Base-by-base conservation (phyloP, 2,113 vertebrate genomes). In the Osmerus mordax region DNA sequence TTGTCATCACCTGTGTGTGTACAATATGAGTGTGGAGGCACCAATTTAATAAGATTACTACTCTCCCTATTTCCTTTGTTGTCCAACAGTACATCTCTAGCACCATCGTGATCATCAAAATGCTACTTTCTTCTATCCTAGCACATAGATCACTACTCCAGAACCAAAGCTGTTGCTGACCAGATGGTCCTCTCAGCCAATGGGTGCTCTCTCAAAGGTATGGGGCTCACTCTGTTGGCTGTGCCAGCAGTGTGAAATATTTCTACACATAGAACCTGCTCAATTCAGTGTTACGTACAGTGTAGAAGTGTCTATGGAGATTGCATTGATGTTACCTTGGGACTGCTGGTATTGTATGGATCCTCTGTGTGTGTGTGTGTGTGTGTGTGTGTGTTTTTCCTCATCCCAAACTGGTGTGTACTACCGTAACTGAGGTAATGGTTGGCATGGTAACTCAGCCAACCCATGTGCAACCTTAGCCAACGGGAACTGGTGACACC, bases 71-170 rank as follows among this genome's bases (percentile, higher is more conserved):
- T n/a, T 56, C 14, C 54, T 56, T 62, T 62, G 23, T 5, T 62
- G 19, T 62, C 13, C 23, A 59, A 59, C n/a, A 14, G 7, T 53
- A 60, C 54, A 72, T 19, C 54, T 73, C 60, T 21, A 54, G 18
- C 14, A 60, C 21, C n/a, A 19, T n/a, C 6, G 15, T 59, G 59
- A 16, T 15, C 36, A 14, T 54, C 15, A 23, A 29, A 16, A 36
- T 70, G 12, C 32, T 70, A 29, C 54, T 5, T 36, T 28, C 78
- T 47, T 77, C 55, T 77, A 55, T 73, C 81, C 16, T 75, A 98
- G 97, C 95, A 97, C 58, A 83, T 92, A 73, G 97, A 98, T 83
- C 93, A 97, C 87, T 99, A 99, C 89, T 99, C 97, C 82, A 92
- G 94, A 79, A 97, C 95, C 52, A 99, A 99, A 93, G 90, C 95